A percentile compares a stretch with the other conserved stretches of the same genome.
These are phyloP conservation scores for Chionomys nivalis DNA, from an alignment of 2,113 vertebrate genomes.

Conservation along the genomic window DNA sequence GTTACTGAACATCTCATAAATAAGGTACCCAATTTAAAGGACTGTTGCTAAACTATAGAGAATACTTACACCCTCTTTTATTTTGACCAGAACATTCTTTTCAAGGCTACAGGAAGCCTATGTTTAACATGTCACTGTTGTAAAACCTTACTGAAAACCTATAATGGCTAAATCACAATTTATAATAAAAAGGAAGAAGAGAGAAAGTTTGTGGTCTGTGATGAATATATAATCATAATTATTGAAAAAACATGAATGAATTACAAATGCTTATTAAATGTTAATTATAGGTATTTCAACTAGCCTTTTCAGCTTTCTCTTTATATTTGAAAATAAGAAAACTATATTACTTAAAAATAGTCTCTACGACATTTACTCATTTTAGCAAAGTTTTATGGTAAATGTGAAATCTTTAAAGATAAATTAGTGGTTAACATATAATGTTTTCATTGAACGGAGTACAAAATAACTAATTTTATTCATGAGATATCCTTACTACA, in stretches of 20 bases:
- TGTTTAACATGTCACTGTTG: slow-evolving; percentile 32
- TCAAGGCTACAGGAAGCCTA: slow-evolving; percentile 35
- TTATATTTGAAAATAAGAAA: slow-evolving; percentile 62
- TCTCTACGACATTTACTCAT: slow-evolving; percentile 5
- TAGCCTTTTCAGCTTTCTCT: slow-evolving; percentile 48
- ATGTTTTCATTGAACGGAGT: slow-evolving; percentile 45
- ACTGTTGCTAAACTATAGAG: slow-evolving; percentile 65
- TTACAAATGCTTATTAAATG: slow-evolving; percentile 42
- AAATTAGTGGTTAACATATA: slow-evolving; percentile 46
- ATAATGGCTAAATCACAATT: slow-evolving; percentile 19
- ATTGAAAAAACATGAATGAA: slow-evolving; percentile 38
- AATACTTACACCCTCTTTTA: slow-evolving; percentile 19
- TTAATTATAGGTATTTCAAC: slow-evolving; percentile 29
- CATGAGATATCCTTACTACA: not conserved
- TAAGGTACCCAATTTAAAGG: slow-evolving; percentile 90
- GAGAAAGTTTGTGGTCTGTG: slow-evolving; percentile 35
- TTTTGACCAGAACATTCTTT: slow-evolving; percentile 57
- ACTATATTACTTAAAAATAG: slow-evolving; percentile 41
- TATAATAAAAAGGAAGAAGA: slow-evolving; percentile 53
- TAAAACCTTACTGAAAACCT: slow-evolving; percentile 56
- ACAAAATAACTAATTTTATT: slow-evolving; percentile 24
- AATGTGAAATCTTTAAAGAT: not conserved
- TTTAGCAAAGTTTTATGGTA: slow-evolving; percentile 57
- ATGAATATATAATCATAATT: not conserved
- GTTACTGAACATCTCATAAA: slow-evolving; percentile 99